These are phyloP conservation scores for Onthophagus taurus DNA, from an alignment of 1,140 invertebrate genomes.

Conservation along the genomic window DNA sequence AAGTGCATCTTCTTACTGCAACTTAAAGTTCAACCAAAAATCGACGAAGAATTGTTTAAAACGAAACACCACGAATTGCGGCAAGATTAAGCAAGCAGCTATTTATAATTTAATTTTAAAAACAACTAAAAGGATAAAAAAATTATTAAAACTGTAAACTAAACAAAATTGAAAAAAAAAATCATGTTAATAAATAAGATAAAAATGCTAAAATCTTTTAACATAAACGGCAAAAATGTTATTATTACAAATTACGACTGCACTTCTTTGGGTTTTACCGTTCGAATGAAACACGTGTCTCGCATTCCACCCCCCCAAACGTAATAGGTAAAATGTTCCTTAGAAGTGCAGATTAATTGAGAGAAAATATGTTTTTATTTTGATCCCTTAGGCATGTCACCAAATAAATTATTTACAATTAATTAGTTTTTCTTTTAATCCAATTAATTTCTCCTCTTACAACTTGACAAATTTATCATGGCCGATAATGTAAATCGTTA, in stretches of 20 bases:
- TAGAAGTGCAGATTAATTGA: conserved; percentile 8
- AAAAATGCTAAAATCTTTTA: too few relatives aligned
- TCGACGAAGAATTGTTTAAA: conserved; percentile 9
- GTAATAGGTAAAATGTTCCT: conserved; percentile 4
- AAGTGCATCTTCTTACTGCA: conserved; percentile 17
- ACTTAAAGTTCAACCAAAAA: neutral
- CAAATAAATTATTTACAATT: conserved; percentile 14
- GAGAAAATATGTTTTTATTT: too few relatives aligned
- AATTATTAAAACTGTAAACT: conserved; percentile 18
- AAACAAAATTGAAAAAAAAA: conserved; percentile 26
- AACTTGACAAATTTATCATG: too few relatives aligned
- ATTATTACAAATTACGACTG: too few relatives aligned
- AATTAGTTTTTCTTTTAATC: too few relatives aligned
- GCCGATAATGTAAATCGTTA: too few relatives aligned
- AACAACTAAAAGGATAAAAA: conserved; percentile 9
- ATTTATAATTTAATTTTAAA: too few relatives aligned
- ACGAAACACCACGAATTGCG: conserved; percentile 14
- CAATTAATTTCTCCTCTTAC: too few relatives aligned
- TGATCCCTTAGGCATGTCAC: too few relatives aligned
- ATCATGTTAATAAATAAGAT: conserved; percentile 18
- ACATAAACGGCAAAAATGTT: too few relatives aligned
- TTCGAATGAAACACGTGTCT: conserved; percentile 22
- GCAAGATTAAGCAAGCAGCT: too few relatives aligned
- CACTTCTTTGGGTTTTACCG: conserved; percentile 9
- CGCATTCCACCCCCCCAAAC: conserved; percentile 24